These are phyloP conservation scores for Enteromius argenteus DNA, from an alignment of 2,797 vertebrate genomes.

Conservation along the genomic window DNA sequence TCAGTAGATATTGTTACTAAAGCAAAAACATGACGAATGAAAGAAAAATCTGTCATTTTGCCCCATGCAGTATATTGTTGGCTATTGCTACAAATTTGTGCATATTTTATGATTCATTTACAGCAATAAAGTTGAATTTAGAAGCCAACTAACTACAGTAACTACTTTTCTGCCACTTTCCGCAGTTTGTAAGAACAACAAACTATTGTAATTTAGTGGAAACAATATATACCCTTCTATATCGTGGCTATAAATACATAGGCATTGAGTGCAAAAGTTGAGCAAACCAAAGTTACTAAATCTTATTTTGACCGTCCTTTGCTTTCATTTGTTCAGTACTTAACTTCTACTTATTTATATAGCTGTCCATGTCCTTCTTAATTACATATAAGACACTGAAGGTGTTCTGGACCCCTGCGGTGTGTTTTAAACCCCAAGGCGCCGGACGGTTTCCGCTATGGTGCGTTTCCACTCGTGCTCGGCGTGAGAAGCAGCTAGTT, in stretches of 20 bases:
- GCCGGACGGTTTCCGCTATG: conserved; percentile 28
- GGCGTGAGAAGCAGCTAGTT: conserved; percentile 44
- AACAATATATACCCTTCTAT: background rate
- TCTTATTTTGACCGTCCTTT: background rate
- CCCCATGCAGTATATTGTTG: background rate
- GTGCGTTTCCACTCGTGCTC: conserved; percentile 26
- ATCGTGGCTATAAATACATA: background rate
- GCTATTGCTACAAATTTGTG: background rate
- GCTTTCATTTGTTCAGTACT: background rate
- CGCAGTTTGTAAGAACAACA: background rate
- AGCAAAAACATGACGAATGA: background rate
- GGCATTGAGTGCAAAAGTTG: background rate
- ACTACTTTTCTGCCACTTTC: background rate
- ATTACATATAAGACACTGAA: conserved; percentile 9
- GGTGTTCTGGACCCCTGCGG: conserved; percentile 40
- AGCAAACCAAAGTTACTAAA: background rate
- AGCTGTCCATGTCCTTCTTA: conserved; percentile 34
- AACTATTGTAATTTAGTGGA: background rate
- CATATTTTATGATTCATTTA: background rate
- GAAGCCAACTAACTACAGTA: background rate
- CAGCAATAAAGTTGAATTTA: background rate
- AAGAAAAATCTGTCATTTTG: no score
- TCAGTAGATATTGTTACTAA: no score
- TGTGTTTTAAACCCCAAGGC: conserved; percentile 10
- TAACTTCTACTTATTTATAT: background rate